A percentile compares a stretch with the other conserved stretches of the same genome.
Evolutionary conservation across 2,113 vertebrate species (phyloP).

Genomic region (Gallinago media): DNA sequence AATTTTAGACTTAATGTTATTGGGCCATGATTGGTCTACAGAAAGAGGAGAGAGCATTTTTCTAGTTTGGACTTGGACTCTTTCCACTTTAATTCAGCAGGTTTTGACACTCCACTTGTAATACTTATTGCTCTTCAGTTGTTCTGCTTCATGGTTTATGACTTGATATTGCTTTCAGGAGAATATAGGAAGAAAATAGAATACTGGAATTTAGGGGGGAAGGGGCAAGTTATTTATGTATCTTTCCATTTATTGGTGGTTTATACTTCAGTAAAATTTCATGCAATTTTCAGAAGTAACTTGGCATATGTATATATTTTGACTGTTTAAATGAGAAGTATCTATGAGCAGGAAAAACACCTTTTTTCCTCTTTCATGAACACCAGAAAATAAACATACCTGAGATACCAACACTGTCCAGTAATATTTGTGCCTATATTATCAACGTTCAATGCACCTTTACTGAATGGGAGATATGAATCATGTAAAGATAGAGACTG

Average conservation of each 20-base stretch:
- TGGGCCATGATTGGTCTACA: neutral
- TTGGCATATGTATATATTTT: neutral
- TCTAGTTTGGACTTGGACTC: constrained; percentile 14
- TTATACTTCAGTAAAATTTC: neutral
- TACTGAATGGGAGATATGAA: neutral
- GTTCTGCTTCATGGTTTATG: constrained; percentile 36
- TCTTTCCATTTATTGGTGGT: neutral
- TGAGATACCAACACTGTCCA: neutral
- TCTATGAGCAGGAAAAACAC: neutral
- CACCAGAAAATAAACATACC: neutral
- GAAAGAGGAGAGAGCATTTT: neutral
- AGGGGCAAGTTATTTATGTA: neutral
- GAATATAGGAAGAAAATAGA: constrained; percentile 15
- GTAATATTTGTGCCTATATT: neutral
- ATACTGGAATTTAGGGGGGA: neutral
- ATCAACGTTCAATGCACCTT: neutral
- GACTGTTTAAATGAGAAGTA: neutral
- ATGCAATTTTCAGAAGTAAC: neutral
- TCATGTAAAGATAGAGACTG: neutral
- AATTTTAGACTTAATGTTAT: neutral
- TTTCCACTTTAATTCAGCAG: constrained; percentile 43
- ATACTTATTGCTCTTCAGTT: constrained; percentile 42
- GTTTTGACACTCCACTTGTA: constrained; percentile 19
- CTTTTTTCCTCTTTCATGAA: neutral
- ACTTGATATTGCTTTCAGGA: constrained; percentile 41